Base-by-base conservation (phyloP, 2,888 invertebrate species). In the Mesorhabditis sp. region DNA sequence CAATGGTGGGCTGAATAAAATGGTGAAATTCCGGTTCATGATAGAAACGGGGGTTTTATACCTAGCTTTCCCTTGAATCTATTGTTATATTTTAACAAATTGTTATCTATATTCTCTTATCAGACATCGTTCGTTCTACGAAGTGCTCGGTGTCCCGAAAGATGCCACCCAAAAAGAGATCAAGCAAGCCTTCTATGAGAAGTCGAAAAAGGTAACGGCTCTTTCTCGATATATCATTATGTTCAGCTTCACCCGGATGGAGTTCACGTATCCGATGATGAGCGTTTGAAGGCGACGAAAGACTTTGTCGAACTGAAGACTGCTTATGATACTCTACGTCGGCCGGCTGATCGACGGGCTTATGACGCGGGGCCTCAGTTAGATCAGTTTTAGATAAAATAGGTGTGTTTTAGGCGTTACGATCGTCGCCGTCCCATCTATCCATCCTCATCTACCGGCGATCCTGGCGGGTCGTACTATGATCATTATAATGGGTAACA, bases 161-260 rank as follows among this genome's bases (percentile, higher is more conserved):
- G 74, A 70, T 42, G 80, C 81, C 4, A 76, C 77, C 10, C 66
- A 74, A 43, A 66, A 67, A 3, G 76, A 83, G 67, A 83, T 83
- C 62, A 83, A 83, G 70, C 44, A 72, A 50, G 83, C 83, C 4
- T 83, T 82, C 72, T 81, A 80, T 65, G 72, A 72, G 42, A 80
- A 82, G 72, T 79, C 81, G 62, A 83, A 83, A 66, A 67, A 76
- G 71, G 82, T 82, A 43, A 65, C 5, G 28, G 7, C 4, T 13
- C 43, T 63, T 67, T 58, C 43, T 41, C 41, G 6, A 6, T 5
- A 28, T 28, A 28, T 28, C 28, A 28, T 28, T 28, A 28, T 42
- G 68, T 80, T 10, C 72, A 82, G 81, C 69, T 79, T 5, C 83
- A 83, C 67, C 82, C 83, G 4, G 82, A 83, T 68, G 72, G 70